These are phyloP conservation scores for Cisticola juncidis DNA, from an alignment of 2,113 vertebrate species.

Conservation along the genomic window DNA sequence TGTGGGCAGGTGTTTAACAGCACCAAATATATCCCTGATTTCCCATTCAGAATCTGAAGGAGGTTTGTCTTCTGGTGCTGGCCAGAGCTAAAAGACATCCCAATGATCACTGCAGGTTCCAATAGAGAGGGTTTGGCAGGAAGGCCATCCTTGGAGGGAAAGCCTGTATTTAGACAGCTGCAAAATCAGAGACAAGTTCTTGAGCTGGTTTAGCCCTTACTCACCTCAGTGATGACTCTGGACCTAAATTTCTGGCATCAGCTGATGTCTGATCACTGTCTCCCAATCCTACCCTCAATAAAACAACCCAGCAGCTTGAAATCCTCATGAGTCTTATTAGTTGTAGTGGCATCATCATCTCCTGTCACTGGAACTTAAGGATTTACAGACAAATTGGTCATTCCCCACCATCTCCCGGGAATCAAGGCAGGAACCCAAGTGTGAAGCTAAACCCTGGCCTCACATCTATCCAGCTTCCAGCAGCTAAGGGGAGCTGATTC, in stretches of 20 bases:
- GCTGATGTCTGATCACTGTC: background rate
- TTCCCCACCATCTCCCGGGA: background rate
- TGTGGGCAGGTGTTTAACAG: background rate
- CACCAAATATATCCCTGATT: background rate
- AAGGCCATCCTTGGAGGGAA: background rate
- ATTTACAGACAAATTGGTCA: background rate
- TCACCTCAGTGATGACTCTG: background rate
- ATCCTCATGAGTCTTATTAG: background rate
- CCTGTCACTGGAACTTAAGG: background rate
- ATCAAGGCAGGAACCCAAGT: background rate
- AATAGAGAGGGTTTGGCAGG: background rate
- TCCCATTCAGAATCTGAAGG: background rate
- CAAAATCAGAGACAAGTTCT: background rate
- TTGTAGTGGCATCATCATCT: background rate
- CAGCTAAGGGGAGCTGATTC: background rate
- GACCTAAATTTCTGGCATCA: background rate
- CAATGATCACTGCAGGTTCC: background rate
- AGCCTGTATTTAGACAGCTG: background rate
- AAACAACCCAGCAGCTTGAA: background rate
- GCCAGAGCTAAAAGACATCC: background rate
- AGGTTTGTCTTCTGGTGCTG: background rate
- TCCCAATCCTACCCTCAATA: background rate
- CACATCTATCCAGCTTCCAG: background rate
- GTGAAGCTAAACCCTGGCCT: background rate
- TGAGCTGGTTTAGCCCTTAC: background rate